These are phyloP conservation scores for Progne subis DNA, from an alignment of 2,113 vertebrate species.

Conservation along the genomic window DNA sequence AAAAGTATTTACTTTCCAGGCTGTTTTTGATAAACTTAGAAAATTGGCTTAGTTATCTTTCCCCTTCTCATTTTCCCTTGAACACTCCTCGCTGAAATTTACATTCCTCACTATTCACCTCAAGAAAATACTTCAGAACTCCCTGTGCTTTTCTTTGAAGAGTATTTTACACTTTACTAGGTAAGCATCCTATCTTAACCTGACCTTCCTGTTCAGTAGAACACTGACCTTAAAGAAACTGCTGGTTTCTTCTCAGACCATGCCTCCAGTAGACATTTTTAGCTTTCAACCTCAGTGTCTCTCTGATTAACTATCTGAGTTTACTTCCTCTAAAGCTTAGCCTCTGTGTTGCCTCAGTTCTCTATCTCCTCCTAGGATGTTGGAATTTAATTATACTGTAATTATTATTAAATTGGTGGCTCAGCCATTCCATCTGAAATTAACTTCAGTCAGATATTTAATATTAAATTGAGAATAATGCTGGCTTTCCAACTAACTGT, in stretches of 20 bases:
- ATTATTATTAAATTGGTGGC: not conserved
- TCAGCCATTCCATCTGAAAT: not conserved
- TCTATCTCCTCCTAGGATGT: not conserved
- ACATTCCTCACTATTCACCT: not conserved
- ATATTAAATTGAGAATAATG: not conserved
- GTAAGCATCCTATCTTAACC: not conserved
- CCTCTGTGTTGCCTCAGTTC: not conserved
- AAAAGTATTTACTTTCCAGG: not conserved
- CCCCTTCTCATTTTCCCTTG: not conserved
- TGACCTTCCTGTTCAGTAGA: not conserved
- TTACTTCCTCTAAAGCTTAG: not conserved
- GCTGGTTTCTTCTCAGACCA: not conserved
- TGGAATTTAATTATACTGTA: slow-evolving; percentile 12
- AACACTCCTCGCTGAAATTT: not conserved
- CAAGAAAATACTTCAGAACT: not conserved
- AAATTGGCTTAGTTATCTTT: not conserved
- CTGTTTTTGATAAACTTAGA: not conserved
- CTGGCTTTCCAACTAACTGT: not conserved
- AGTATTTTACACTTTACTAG: not conserved
- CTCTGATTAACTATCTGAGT: not conserved
- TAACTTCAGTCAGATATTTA: not conserved
- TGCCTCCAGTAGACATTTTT: not conserved
- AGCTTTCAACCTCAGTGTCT: not conserved
- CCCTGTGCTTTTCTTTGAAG: not conserved
- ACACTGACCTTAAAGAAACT: not conserved